These are phyloP conservation scores for Nematolebias whitei DNA, from an alignment of 2,113 vertebrate species.

Conservation along the genomic window DNA sequence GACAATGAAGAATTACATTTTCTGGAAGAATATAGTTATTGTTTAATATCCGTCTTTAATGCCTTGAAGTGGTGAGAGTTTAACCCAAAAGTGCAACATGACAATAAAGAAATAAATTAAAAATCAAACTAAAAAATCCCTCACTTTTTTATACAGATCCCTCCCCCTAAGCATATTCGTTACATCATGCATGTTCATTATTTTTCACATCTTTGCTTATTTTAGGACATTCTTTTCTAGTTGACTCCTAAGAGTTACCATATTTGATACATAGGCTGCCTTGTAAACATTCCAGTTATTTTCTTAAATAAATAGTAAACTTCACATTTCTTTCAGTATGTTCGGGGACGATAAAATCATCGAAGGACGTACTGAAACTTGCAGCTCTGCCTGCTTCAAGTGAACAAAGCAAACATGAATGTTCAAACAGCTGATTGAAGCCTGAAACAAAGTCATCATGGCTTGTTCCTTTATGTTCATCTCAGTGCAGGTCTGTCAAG, in stretches of 20 bases:
- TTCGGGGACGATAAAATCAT: constrained; percentile 17
- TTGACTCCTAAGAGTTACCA: constrained; percentile 53
- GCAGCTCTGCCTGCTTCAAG: constrained; percentile 52
- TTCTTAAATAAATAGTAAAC: constrained; percentile 65
- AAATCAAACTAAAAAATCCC: neutral
- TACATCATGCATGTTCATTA: constrained; percentile 55
- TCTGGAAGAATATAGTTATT: neutral
- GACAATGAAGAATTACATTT: neutral
- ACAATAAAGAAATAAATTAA: constrained; percentile 1
- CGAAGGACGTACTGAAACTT: constrained; percentile 21
- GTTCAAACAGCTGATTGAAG: constrained; percentile 19
- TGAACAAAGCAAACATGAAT: constrained; percentile 42
- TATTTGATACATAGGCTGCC: constrained; percentile 43
- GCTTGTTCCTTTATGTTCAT: neutral
- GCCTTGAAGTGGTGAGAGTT: neutral
- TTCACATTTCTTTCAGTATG: constrained; percentile 50
- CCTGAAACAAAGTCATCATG: constrained; percentile 23
- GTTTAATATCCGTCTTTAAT: neutral
- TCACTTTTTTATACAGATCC: constrained; percentile 37
- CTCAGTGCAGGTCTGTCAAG: constrained; percentile 32
- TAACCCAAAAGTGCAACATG: constrained; percentile 38
- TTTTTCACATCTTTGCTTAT: constrained; percentile 62
- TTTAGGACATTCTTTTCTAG: constrained; percentile 68
- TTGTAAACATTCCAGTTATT: constrained; percentile 60
- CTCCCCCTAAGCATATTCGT: constrained; percentile 34